Base-by-base conservation (phyloP, 23 tunicate species). In the Trididemnum nubilum region DNA sequence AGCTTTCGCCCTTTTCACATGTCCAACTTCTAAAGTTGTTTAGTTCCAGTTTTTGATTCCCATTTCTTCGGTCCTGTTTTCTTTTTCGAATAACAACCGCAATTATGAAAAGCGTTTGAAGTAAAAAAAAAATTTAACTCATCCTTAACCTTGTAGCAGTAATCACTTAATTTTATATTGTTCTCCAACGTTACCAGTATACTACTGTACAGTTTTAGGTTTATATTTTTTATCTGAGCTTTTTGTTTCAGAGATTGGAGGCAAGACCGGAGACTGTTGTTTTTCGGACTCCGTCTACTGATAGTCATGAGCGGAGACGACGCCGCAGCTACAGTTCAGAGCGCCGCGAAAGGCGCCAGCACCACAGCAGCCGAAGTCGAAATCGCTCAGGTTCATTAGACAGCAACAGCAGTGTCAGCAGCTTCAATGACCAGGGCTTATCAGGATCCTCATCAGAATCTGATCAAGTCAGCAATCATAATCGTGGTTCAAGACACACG, bases 371-470 rank as follows among this genome's bases (percentile, higher is more conserved):
- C 50, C 23, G 76, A 7, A 12, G 5, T 15, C 38, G 23, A 29
- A 12, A 5, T 3, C 38, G 37, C 21, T 39, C 79, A 7, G 38
- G 19, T 25, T 7, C 9, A 58, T 32, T 34, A 33, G 37, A 44
- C 2, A 71, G 78, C 78, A 70, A 70, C 58, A 70, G 67, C 40
- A 44, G 28, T 29, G 86, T 44, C 22, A 82, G 86, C 66, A 82
- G 78, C 73, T 63, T 33, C 4, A 24, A 15, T 12, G 67, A 61
- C 5, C 57, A 49, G 57, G 67, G 29, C 26, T 61, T 26, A 23
- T 15, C 67, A 3, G 22, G 26, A 4, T 5, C 9, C 9, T 28
- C 36, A 7, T 29, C 75, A 12, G 75, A 36, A 5, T 27, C 75
- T 5, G 9, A 15, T 37, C 37, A 35, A 35, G 7, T 22, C 23